Percentiles rank a stretch among this genome's conserved stretches.
Evolutionary conservation across 1,140 invertebrate genomes (phyloP).

Genomic region (Mya arenaria): DNA sequence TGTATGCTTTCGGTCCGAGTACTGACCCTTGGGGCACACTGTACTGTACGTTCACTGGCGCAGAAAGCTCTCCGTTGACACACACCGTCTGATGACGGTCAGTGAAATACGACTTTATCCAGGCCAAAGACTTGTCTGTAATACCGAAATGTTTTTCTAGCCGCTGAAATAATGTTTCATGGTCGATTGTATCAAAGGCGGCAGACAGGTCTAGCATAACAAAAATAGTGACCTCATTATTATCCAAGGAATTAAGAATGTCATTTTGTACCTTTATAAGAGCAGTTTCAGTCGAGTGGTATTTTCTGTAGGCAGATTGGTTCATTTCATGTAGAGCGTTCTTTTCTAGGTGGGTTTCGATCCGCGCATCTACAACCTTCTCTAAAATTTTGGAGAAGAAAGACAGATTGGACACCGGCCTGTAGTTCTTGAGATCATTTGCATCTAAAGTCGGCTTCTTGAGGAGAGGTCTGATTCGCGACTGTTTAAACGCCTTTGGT

Average conservation of each 20-base stretch:
- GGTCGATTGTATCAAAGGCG: constrained; percentile 47
- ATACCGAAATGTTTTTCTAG: constrained; percentile 14
- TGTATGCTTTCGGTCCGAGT: constrained; percentile 33
- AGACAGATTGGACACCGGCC: constrained; percentile 48
- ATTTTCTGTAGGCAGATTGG: constrained; percentile 40
- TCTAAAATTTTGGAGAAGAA: constrained; percentile 54
- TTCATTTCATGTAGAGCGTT: constrained; percentile 28
- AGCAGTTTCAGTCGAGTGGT: constrained; percentile 54
- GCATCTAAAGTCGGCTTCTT: constrained; percentile 51
- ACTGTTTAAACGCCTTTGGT: constrained; percentile 12
- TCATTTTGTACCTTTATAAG: constrained; percentile 34
- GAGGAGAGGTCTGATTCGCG: constrained; percentile 45
- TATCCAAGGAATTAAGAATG: constrained; percentile 4
- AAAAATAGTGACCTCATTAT: not conserved
- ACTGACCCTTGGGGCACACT: constrained; percentile 55
- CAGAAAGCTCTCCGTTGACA: constrained; percentile 1
- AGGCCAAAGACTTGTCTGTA: constrained; percentile 19
- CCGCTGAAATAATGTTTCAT: constrained; percentile 4
- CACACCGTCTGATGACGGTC: constrained; percentile 5
- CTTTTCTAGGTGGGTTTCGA: constrained; percentile 26
- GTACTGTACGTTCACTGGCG: not conserved
- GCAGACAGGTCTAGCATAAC: constrained; percentile 40
- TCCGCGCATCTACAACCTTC: constrained; percentile 12
- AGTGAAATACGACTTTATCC: constrained; percentile 38
- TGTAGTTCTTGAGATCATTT: constrained; percentile 40